phyloP scores from a whole-genome alignment of 2,888 invertebrate genomes.

The Sinodicranocentrus sp. region DNA sequence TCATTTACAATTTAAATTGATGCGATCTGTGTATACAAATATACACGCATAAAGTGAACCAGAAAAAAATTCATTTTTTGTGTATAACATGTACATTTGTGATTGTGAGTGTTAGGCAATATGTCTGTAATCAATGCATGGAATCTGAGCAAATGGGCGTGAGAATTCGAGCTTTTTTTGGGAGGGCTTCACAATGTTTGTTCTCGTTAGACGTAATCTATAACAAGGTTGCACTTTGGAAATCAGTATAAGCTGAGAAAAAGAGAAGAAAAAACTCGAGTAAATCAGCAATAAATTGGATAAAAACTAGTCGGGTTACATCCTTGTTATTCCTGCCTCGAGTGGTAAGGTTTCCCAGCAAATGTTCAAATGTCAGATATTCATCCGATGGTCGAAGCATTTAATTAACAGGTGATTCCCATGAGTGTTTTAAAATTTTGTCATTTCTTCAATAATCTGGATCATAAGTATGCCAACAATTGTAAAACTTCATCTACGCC shows the following conservation, averaged over 20 bases:
- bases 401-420: slow-evolving; percentile 56
- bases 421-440: too few species aligned
- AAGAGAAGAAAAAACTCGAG: too few species aligned
- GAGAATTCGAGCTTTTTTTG: slow-evolving; percentile 50
- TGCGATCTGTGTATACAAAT: slow-evolving; percentile 25
- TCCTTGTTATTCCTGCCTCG: neutral
- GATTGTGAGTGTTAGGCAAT: too few species aligned
- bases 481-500: too few species aligned
- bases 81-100: too few species aligned
- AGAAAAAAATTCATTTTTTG: too few species aligned
- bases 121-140: neutral
- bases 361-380: slow-evolving; percentile 14
- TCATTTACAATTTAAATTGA: slow-evolving; percentile 66
- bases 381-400: slow-evolving; percentile 42
- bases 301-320: slow-evolving; percentile 46
- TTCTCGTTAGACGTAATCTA: slow-evolving; percentile 48
- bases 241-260: slow-evolving; percentile 45
- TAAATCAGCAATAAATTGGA: slow-evolving; percentile 42
- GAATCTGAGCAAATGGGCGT: slow-evolving; percentile 53
- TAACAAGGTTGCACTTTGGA: slow-evolving; percentile 42
- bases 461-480: too few species aligned
- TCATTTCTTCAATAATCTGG: too few species aligned
- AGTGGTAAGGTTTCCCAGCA: neutral
- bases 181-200: slow-evolving; percentile 53
- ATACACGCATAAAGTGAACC: too few species aligned